Percentiles rank a stretch among this genome's conserved stretches.
These are phyloP conservation scores for Rhombomys opimus DNA, from an alignment of 2,113 vertebrate genomes.

Conservation along the genomic window DNA sequence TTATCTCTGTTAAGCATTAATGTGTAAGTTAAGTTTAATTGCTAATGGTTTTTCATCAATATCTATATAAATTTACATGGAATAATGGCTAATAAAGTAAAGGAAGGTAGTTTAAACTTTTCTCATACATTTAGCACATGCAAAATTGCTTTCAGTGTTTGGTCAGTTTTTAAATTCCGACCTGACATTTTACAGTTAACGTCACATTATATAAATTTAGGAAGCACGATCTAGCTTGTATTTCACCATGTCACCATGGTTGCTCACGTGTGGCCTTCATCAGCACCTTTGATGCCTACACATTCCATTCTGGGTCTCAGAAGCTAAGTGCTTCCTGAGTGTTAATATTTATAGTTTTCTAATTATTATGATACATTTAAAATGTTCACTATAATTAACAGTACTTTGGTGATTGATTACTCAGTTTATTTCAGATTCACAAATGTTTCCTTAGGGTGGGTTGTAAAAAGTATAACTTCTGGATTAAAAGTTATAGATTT, in stretches of 20 bases:
- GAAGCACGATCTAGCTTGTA: neutral
- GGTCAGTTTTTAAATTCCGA: constrained; percentile 7
- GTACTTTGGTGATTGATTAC: neutral
- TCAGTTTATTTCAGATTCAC: neutral
- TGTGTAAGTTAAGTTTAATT: neutral
- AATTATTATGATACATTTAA: neutral
- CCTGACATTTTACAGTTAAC: neutral
- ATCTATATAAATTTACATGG: neutral
- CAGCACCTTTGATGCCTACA: neutral
- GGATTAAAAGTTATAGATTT: neutral
- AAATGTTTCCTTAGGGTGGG: neutral
- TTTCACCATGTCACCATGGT: neutral
- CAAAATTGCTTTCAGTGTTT: neutral
- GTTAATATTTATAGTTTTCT: neutral
- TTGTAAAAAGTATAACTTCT: constrained; percentile 3
- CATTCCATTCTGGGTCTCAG: neutral
- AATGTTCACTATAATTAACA: neutral
- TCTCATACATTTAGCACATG: neutral
- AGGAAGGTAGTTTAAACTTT: neutral
- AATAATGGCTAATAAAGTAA: neutral
- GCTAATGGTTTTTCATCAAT: constrained; percentile 6
- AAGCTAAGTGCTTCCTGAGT: neutral
- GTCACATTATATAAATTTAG: neutral
- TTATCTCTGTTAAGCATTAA: constrained; percentile 7
- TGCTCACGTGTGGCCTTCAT: neutral